A percentile compares a stretch with the other conserved stretches of the same genome.
These are phyloP conservation scores for Drosophila albomicans DNA, from an alignment of 1,140 invertebrate species.

Conservation along the genomic window DNA sequence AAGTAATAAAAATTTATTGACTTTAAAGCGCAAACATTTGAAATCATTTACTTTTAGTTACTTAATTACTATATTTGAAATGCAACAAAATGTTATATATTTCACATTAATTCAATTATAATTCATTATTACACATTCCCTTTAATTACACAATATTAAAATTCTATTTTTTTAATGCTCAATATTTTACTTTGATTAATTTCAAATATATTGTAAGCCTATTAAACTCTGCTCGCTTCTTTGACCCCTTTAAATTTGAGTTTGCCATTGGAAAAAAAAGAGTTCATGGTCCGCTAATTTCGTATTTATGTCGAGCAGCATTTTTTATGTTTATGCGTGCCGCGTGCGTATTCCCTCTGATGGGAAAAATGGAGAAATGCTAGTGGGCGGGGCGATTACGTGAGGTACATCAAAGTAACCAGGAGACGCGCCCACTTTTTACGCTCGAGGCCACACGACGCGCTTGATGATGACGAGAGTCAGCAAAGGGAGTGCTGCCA, in stretches of 20 bases:
- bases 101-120: background rate
- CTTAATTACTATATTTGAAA: too few relatives aligned
- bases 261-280: conserved; percentile 40
- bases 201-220: background rate
- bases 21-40: too few relatives aligned
- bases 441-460: conserved; percentile 56
- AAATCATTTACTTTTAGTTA: too few relatives aligned
- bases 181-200: conserved; percentile 3
- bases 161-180: background rate
- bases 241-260: conserved; percentile 5
- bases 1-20: too few relatives aligned
- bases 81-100: too few relatives aligned
- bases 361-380: background rate
- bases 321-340: conserved; percentile 59
- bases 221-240: background rate
- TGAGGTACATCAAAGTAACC: conserved; percentile 77
- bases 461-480: conserved; percentile 65
- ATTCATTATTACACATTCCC: background rate
- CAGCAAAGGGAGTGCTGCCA: background rate
- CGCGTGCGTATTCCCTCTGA: conserved; percentile 9
- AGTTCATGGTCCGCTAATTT: conserved; percentile 51
- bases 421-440: conserved; percentile 58
- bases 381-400: conserved; percentile 53
- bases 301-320: conserved; percentile 36
- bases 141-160: background rate